Conservation (phyloP, 2,113 vertebrate species). For the Ptyas mucosa region DNA sequence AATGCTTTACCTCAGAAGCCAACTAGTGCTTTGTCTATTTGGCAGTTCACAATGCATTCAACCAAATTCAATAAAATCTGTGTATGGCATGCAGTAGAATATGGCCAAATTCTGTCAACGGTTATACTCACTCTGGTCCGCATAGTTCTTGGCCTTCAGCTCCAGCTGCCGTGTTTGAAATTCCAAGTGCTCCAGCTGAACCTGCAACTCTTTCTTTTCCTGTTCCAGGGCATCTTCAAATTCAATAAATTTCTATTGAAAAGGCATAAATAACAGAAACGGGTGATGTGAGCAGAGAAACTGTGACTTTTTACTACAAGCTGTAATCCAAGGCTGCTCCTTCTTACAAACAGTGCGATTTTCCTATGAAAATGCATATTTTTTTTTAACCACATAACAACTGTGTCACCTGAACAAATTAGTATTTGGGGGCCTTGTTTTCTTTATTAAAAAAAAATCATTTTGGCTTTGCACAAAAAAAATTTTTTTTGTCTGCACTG, state of each 20-base stretch:
- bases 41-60: neutral
- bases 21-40: neutral
- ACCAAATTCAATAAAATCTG: neutral
- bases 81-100: neutral
- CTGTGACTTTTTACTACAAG: neutral
- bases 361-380: neutral
- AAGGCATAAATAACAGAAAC: conserved; percentile 7
- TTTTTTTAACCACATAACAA: neutral
- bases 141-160: conserved; percentile 93
- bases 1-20: neutral
- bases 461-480: neutral
- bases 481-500: neutral
- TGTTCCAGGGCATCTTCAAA: conserved; percentile 97
- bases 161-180: conserved; percentile 93
- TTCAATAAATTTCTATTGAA: conserved; percentile 92
- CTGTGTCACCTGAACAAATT: neutral
- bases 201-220: conserved; percentile 95
- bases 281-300: neutral
- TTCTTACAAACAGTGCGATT: neutral
- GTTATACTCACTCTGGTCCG: conserved; percentile 86
- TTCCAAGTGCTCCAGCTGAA: conserved; percentile 89
- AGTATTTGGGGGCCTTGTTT: neutral
- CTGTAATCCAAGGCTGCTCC: neutral
- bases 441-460: neutral
- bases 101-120: neutral